Percentiles rank a stretch among this genome's conserved stretches.
These are phyloP conservation scores for Tonatia bakeri DNA, from an alignment of 2,113 vertebrate genomes.

Conservation along the genomic window DNA sequence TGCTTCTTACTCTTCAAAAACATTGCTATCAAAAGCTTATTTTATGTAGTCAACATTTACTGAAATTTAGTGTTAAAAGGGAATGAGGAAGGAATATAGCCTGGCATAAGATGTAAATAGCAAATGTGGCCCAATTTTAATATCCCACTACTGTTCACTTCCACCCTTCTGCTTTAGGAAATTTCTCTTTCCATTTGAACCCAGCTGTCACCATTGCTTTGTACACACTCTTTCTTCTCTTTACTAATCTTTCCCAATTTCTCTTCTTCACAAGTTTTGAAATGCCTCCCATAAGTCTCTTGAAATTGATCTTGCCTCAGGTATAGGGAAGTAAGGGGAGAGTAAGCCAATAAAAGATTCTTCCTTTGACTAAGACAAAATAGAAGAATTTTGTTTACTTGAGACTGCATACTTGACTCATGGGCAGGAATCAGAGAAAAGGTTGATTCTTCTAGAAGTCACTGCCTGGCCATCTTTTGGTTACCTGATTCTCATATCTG, in stretches of 20 bases:
- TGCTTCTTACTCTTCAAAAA: not conserved
- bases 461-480: not conserved
- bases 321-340: not conserved
- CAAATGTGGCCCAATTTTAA: not conserved
- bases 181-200: not conserved
- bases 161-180: accelerated
- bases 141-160: not conserved
- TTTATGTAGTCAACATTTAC: not conserved
- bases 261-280: not conserved
- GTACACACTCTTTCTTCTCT: not conserved
- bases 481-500: not conserved
- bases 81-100: not conserved
- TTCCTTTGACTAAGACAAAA: not conserved
- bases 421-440: not conserved
- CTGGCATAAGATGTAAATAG: not conserved
- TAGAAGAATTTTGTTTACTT: not conserved
- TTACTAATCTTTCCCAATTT: not conserved
- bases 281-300: not conserved
- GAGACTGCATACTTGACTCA: not conserved
- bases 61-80: not conserved
- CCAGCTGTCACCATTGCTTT: not conserved
- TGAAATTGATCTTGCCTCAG: not conserved
- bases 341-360: not conserved
- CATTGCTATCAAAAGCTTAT: not conserved
- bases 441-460: not conserved